Conservation (phyloP, 2,113 vertebrate species). For the Eonycteris spelaea region DNA sequence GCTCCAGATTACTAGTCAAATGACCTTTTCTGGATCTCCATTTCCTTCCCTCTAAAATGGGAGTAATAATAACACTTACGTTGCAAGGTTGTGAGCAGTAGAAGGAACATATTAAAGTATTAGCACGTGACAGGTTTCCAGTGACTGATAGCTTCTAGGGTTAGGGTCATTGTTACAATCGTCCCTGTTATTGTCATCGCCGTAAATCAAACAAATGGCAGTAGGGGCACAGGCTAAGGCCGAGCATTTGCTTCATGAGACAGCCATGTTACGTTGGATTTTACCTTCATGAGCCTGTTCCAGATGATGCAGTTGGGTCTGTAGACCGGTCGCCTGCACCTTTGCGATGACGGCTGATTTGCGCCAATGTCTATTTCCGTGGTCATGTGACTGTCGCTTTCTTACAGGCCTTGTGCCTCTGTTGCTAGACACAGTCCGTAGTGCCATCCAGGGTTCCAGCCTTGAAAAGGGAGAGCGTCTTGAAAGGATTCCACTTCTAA, state of each 20-base stretch:
- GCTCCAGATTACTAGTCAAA: background rate
- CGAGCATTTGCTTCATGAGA: background rate
- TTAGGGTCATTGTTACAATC: background rate
- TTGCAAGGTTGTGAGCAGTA: background rate
- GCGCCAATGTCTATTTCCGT: background rate
- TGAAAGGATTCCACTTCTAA: conserved; percentile 8
- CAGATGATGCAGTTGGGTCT: background rate
- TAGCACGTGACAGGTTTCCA: background rate
- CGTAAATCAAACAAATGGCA: background rate
- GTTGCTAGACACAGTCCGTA: background rate
- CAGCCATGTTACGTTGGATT: background rate
- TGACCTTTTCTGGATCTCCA: background rate
- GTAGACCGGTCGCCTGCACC: background rate
- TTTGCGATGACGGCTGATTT: background rate
- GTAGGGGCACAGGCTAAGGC: background rate
- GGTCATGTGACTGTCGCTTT: background rate
- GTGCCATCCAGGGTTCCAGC: background rate
- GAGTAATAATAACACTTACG: background rate
- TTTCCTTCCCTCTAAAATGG: background rate
- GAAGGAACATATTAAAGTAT: background rate
- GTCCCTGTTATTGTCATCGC: background rate
- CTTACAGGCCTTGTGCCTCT: background rate
- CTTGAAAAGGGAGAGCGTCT: conserved; percentile 17
- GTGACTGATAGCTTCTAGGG: no score
- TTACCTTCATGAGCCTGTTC: background rate